A percentile compares a stretch with the other conserved stretches of the same genome.
Evolutionary conservation across 1,140 invertebrate species (phyloP).

Genomic region (Grapholita molesta): DNA sequence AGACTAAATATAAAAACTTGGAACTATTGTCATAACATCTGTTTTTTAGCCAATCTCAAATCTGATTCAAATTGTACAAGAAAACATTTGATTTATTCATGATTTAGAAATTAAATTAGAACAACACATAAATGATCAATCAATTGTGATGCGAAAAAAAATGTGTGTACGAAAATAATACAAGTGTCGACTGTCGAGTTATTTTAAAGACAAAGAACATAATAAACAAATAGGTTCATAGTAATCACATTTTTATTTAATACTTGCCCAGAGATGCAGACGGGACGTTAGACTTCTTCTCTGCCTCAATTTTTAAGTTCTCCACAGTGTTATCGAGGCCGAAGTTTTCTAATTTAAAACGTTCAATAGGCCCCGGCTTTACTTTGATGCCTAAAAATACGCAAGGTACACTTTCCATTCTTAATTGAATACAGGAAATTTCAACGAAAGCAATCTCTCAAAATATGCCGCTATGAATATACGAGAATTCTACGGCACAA

Average conservation of each 20-base stretch:
- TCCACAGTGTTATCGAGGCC: slow-evolving; percentile 59
- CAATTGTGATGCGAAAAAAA: too few species aligned
- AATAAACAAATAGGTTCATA: not conserved
- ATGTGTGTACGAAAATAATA: too few species aligned
- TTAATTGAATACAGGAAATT: not conserved
- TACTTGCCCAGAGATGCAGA: slow-evolving; percentile 57
- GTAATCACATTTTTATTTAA: not conserved
- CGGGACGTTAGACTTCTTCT: slow-evolving; percentile 60
- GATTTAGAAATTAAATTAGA: too few species aligned
- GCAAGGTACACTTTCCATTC: slow-evolving; percentile 45
- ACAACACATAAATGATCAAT: too few species aligned
- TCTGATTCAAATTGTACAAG: too few species aligned
- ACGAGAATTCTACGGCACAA: slow-evolving; percentile 36
- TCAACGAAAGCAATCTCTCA: not conserved
- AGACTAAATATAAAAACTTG: too few species aligned
- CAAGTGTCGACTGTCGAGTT: too few species aligned
- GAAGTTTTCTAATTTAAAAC: slow-evolving; percentile 63
- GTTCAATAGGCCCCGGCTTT: slow-evolving; percentile 64
- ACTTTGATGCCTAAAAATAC: slow-evolving; percentile 68
- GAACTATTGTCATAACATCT: too few species aligned
- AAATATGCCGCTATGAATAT: slow-evolving; percentile 38
- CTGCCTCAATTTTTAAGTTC: slow-evolving; percentile 53
- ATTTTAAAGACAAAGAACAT: too few species aligned
- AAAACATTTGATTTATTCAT: too few species aligned
- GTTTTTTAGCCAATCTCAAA: too few species aligned